These are phyloP conservation scores for Laticauda colubrina DNA, from an alignment of 2,113 vertebrate species.

Conservation along the genomic window DNA sequence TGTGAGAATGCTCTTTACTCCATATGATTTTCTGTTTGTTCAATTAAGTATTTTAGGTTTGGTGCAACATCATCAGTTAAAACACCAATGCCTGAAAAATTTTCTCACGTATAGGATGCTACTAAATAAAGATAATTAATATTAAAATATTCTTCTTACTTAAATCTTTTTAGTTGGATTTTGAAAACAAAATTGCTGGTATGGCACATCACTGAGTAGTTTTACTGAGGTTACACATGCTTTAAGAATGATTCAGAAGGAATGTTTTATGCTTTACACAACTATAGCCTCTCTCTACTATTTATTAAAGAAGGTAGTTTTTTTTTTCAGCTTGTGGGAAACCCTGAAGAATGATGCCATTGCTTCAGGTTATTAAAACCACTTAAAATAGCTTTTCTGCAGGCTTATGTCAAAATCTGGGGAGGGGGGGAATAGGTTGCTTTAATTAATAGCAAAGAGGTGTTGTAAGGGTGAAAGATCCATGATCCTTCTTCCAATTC, in stretches of 20 bases:
- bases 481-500: background rate
- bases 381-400: background rate
- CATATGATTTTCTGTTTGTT: background rate
- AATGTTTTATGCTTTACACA: background rate
- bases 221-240: background rate
- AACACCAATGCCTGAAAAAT: constrained; percentile 21
- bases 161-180: constrained; percentile 43
- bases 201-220: background rate
- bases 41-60: constrained; percentile 13
- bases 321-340: background rate
- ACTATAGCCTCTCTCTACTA: background rate
- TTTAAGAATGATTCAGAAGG: background rate
- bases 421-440: background rate
- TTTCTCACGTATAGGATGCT: constrained; percentile 24
- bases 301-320: background rate
- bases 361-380: background rate
- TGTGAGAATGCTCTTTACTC: constrained; percentile 6
- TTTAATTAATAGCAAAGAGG: background rate
- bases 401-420: background rate
- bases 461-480: background rate
- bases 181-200: background rate
- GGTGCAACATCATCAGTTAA: constrained; percentile 29
- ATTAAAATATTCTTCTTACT: constrained; percentile 31
- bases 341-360: background rate
- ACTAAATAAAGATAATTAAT: constrained; percentile 45